Percentiles rank a stretch among this genome's conserved stretches.
phyloP scores from a whole-genome alignment of 1,140 invertebrate species.

The Drosophila pachea region DNA sequence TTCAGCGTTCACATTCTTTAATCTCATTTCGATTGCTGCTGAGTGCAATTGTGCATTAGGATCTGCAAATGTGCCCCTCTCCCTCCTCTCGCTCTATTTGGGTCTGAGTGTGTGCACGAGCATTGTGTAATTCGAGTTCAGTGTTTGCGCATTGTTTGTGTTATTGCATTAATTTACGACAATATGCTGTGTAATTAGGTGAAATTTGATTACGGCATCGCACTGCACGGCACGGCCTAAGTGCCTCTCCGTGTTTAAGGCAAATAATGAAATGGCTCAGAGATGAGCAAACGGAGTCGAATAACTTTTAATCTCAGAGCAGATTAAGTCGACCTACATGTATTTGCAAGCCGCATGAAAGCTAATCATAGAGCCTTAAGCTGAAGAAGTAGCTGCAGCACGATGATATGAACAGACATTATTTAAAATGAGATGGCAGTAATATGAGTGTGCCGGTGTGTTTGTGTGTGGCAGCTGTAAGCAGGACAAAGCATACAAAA shows the following conservation, averaged over 20 bases:
- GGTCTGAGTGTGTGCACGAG: conserved; percentile 1
- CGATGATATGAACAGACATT: too few species aligned
- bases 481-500: too few species aligned
- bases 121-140: conserved; percentile 64
- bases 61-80: conserved; percentile 17
- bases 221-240: conserved; percentile 26
- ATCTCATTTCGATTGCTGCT: conserved; percentile 33
- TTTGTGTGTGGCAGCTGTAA: too few species aligned
- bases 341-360: not conserved
- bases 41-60: conserved; percentile 40
- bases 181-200: conserved; percentile 74
- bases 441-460: too few species aligned
- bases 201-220: conserved; percentile 74
- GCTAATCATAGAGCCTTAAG: not conserved
- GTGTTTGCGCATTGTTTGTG: conserved; percentile 68
- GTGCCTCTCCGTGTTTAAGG: conserved; percentile 47
- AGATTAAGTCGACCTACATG: not conserved
- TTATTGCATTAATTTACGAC: conserved; percentile 78
- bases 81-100: conserved; percentile 14
- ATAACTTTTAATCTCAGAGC: conserved; percentile 13
- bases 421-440: too few species aligned
- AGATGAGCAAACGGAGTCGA: conserved; percentile 24
- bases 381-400: too few species aligned
- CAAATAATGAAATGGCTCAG: too few species aligned
- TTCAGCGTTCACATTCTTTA: conserved; percentile 49